These are phyloP conservation scores for Eupeodes latifasciatus DNA, from an alignment of 2,888 invertebrate genomes.

Conservation along the genomic window DNA sequence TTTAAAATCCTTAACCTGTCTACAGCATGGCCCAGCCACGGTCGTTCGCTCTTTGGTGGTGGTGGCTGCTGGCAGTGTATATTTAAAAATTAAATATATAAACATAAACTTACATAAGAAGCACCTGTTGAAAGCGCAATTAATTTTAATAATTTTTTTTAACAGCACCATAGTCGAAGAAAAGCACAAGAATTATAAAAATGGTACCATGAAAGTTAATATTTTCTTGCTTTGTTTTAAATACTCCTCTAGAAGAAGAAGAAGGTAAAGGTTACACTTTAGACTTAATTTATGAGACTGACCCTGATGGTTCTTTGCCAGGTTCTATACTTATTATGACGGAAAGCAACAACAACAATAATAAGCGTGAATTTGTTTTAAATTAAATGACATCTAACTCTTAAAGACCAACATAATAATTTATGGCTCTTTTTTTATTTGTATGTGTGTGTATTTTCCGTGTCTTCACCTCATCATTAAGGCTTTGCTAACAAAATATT, in stretches of 20 bases:
- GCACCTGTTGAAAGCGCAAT: constrained; percentile 71
- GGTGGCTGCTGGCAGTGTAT: not conserved
- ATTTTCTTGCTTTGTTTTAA: constrained; percentile 34
- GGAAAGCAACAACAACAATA: constrained; percentile 10
- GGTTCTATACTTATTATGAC: constrained; percentile 8
- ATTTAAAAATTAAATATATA: not conserved
- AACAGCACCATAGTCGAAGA: constrained; percentile 29
- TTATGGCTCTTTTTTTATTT: not conserved
- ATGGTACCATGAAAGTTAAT: constrained; percentile 34
- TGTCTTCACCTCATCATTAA: constrained; percentile 3
- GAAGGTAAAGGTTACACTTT: constrained; percentile 14
- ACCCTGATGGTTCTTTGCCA: constrained; percentile 34
- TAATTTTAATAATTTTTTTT: constrained; percentile 71
- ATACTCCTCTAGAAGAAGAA: not conserved
- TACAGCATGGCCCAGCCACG: not conserved
- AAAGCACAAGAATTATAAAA: not conserved
- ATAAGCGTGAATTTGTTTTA: constrained; percentile 33
- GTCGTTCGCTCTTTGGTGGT: too few relatives aligned
- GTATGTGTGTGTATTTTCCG: not conserved
- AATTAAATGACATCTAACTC: constrained; percentile 38
- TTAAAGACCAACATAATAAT: constrained; percentile 15
- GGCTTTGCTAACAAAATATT: not conserved
- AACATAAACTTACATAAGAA: not conserved
- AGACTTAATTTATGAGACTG: constrained; percentile 64
- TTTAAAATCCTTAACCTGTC: constrained; percentile 1